phyloP scores from a whole-genome alignment of 2,888 invertebrate genomes.

The Harmothoe impar region DNA sequence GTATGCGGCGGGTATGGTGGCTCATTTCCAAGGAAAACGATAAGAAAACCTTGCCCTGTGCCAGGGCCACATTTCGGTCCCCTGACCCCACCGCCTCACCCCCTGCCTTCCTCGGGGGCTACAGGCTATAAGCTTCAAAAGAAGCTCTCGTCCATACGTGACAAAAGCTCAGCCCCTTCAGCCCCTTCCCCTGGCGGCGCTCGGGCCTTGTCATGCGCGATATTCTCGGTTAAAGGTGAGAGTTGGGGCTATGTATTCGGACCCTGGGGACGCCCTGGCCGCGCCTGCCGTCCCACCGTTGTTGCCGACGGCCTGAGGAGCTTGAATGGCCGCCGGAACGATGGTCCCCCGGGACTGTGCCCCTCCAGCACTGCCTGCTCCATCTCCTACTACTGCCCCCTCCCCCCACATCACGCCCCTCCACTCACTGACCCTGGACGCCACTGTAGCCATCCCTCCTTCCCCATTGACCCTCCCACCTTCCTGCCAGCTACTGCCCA shows the following conservation, averaged over 20 bases:
- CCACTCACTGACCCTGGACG: too few species aligned
- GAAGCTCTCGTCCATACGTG: neutral
- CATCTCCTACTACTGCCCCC: too few species aligned
- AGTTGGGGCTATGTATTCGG: neutral
- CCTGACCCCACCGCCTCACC: neutral
- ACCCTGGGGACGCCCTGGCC: neutral
- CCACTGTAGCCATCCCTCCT: too few species aligned
- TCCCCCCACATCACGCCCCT: too few species aligned
- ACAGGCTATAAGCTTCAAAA: neutral
- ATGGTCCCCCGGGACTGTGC: too few species aligned
- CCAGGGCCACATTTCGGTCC: neutral
- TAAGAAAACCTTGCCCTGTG: neutral
- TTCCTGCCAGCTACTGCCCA: too few species aligned
- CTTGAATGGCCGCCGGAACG: too few species aligned
- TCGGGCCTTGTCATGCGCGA: constrained; percentile 19
- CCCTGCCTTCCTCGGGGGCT: neutral
- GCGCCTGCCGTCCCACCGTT: too few species aligned
- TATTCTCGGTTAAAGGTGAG: constrained; percentile 13
- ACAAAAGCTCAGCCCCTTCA: neutral
- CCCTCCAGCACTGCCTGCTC: too few species aligned
- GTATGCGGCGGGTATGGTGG: too few species aligned
- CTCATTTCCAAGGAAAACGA: neutral
- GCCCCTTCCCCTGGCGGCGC: neutral
- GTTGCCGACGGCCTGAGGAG: too few species aligned
- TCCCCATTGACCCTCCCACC: too few species aligned